These are phyloP conservation scores for Drosophila aff. DNA, from an alignment of 1,140 invertebrate genomes.

Conservation along the genomic window DNA sequence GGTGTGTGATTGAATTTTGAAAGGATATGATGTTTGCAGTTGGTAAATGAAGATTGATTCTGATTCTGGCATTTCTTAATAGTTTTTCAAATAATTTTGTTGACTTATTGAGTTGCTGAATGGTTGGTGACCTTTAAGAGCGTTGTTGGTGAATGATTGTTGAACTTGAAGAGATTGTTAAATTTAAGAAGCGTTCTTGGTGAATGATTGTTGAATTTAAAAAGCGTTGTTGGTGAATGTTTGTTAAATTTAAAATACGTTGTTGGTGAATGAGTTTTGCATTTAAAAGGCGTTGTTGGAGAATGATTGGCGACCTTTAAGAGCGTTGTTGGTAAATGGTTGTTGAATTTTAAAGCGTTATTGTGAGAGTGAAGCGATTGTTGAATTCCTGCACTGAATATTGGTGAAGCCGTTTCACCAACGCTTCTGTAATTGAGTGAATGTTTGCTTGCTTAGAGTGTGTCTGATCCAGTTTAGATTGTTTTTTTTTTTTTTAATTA, in stretches of 20 bases:
- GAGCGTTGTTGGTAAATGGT: not conserved
- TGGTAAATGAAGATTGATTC: conserved; percentile 4
- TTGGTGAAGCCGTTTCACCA: not conserved
- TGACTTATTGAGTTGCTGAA: not conserved
- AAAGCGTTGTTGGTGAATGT: not conserved
- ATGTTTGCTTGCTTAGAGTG: conserved; percentile 2
- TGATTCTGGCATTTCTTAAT: conserved; percentile 1
- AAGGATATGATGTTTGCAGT: not conserved
- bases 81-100: conserved; percentile 3
- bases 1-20: conserved; percentile 6
- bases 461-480: conserved; percentile 7
- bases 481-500: not conserved
- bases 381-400: not conserved
- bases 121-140: not conserved
- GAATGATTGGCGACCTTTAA: not conserved
- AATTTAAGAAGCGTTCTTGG: not conserved
- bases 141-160: not conserved
- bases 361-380: not conserved
- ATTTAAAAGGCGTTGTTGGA: not conserved
- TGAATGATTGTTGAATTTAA: not conserved
- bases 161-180: too few species aligned
- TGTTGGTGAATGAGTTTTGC: not conserved
- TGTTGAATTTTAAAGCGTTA: not conserved
- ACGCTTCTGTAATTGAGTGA: conserved; percentile 1
- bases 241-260: too few species aligned